Conservation (phyloP, 2,113 vertebrate species). For the Hippocampus barbouri region DNA sequence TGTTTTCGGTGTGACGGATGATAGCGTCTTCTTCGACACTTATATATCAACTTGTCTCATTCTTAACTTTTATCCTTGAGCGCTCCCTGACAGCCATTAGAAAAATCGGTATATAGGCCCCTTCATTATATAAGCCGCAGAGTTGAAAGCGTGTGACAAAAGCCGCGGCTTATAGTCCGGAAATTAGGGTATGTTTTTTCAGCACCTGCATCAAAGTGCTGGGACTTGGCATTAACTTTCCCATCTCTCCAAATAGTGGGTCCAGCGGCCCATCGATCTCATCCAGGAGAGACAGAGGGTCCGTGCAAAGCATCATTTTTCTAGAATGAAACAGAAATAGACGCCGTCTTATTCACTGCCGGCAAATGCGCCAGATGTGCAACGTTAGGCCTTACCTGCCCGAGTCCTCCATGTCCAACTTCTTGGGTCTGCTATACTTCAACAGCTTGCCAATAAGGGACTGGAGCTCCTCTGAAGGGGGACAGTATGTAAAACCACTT, state of each 20-base stretch:
- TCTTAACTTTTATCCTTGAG: no score
- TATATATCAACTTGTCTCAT: no score
- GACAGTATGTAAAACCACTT: background rate
- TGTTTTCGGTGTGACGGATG: no score
- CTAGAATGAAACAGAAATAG: slow-evolving; percentile 33
- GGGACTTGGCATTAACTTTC: slow-evolving; percentile 50
- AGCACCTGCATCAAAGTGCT: slow-evolving; percentile 58
- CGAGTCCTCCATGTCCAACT: slow-evolving; percentile 69
- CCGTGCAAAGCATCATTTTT: slow-evolving; percentile 34
- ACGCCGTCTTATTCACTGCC: background rate
- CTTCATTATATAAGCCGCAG: no score
- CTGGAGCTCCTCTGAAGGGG: slow-evolving; percentile 77
- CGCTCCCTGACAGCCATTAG: no score
- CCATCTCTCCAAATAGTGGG: slow-evolving; percentile 68
- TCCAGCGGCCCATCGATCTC: slow-evolving; percentile 59
- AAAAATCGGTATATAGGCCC: no score
- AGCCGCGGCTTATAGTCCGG: no score
- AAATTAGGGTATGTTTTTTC: background rate
- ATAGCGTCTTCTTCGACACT: no score
- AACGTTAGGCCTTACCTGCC: slow-evolving; percentile 44
- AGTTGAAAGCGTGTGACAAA: no score
- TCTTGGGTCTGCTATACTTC: slow-evolving; percentile 39
- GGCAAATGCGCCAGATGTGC: no score
- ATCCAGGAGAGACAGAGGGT: slow-evolving; percentile 47
- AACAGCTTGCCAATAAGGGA: slow-evolving; percentile 62